Conservation (phyloP, 1,140 invertebrate species). For the Neomicropteryx cornuta region DNA sequence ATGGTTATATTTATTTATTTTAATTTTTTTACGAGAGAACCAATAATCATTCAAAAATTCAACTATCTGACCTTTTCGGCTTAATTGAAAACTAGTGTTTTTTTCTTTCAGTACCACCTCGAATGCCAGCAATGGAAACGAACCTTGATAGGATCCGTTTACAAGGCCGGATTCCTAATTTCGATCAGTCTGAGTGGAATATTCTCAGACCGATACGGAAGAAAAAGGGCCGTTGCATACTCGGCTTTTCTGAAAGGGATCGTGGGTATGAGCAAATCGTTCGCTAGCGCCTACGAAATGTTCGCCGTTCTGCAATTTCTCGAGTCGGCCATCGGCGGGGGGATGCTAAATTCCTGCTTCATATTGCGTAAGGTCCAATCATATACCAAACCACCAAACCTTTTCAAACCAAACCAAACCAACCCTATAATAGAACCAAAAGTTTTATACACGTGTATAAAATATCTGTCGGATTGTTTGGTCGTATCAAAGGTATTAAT, state of each 20-base stretch:
- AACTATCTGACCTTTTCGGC: too few species aligned
- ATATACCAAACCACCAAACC: too few species aligned
- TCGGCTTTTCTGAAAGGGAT: constrained; percentile 45
- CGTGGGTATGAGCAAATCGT: constrained; percentile 51
- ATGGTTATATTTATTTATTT: too few species aligned
- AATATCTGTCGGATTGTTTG: too few species aligned
- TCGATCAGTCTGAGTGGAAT: constrained; percentile 56
- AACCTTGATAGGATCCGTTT: constrained; percentile 57
- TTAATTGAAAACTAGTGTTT: too few species aligned
- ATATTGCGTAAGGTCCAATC: constrained; percentile 38
- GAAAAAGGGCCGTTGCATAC: constrained; percentile 48
- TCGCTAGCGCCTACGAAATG: constrained; percentile 51
- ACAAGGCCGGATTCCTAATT: constrained; percentile 58
- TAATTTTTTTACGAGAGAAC: too few species aligned
- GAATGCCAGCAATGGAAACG: constrained; percentile 54
- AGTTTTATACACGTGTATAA: too few species aligned
- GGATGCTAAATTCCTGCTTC: constrained; percentile 31
- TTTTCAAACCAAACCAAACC: too few species aligned
- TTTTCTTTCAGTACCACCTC: constrained; percentile 27
- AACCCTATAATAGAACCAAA: too few species aligned
- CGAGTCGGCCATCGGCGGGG: constrained; percentile 41
- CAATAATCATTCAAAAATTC: too few species aligned
- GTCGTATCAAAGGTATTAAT: too few species aligned
- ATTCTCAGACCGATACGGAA: constrained; percentile 53
- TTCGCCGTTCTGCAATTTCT: constrained; percentile 55